These are phyloP conservation scores for Pachyramphus minor DNA, from an alignment of 2,113 vertebrate genomes.

Conservation along the genomic window DNA sequence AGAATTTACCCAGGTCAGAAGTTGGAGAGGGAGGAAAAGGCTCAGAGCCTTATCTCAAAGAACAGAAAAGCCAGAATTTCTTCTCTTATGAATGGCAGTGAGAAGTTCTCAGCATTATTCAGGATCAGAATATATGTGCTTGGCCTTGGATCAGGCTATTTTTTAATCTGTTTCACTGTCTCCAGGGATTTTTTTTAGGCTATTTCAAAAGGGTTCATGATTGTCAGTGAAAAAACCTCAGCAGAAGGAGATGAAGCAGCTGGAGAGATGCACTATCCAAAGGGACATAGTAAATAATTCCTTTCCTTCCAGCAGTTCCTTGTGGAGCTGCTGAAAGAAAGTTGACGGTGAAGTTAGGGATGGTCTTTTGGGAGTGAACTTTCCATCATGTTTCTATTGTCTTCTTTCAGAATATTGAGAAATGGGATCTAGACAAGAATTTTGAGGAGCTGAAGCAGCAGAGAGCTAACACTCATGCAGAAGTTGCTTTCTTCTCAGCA, in stretches of 20 bases:
- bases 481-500: slow-evolving; percentile 13
- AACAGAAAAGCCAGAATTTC: not conserved
- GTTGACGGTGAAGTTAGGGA: not conserved
- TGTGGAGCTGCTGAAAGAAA: not conserved
- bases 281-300: not conserved
- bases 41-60: not conserved
- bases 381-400: not conserved
- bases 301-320: not conserved
- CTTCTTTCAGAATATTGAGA: slow-evolving; percentile 72
- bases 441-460: slow-evolving; percentile 50
- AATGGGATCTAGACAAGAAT: slow-evolving; percentile 67
- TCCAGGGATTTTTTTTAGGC: not conserved
- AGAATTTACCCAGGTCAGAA: not conserved
- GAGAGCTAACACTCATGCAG: not conserved
- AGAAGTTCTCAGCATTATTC: not conserved
- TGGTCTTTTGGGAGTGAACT: not conserved
- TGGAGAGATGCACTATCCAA: not conserved
- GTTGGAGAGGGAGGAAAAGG: not conserved
- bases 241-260: not conserved
- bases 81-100: not conserved
- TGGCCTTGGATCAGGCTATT: not conserved
- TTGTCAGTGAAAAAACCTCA: not conserved
- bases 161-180: not conserved
- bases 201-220: not conserved
- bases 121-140: not conserved